Evolutionary conservation across 2,888 invertebrate species (phyloP).

Genomic region (Aspidiotus destructor): DNA sequence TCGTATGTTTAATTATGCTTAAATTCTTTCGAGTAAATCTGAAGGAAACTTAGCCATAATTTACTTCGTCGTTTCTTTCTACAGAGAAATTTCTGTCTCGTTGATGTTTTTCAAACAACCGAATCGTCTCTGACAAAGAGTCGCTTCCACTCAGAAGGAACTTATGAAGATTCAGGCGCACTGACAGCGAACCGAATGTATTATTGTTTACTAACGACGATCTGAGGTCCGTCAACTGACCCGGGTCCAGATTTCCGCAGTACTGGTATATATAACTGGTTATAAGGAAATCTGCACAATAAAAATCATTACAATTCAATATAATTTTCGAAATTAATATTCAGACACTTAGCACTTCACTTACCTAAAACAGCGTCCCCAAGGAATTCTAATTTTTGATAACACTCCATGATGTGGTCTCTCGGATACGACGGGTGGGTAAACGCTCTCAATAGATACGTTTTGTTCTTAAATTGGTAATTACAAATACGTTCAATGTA

Average conservation of each 20-base stretch:
- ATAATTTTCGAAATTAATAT: too few relatives aligned
- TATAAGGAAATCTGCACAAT: slow-evolving; percentile 63
- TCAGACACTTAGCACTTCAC: not conserved
- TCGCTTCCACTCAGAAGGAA: slow-evolving; percentile 48
- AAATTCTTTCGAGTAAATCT: too few relatives aligned
- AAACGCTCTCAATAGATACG: slow-evolving; percentile 77
- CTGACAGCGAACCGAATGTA: slow-evolving; percentile 82
- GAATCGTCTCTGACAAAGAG: slow-evolving; percentile 48
- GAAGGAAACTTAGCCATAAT: not conserved
- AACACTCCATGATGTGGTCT: slow-evolving; percentile 75
- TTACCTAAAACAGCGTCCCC: slow-evolving; percentile 75
- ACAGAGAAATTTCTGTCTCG: slow-evolving; percentile 51
- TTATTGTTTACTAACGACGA: slow-evolving; percentile 94
- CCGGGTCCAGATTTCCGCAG: slow-evolving; percentile 59
- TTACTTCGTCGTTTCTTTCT: slow-evolving; percentile 51
- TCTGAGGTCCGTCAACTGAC: slow-evolving; percentile 81
- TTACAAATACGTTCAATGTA: slow-evolving; percentile 55
- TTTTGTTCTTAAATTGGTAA: slow-evolving; percentile 70
- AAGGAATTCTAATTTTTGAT: slow-evolving; percentile 79
- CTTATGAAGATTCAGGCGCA: slow-evolving; percentile 71
- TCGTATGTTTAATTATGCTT: too few relatives aligned
- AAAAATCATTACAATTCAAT: too few relatives aligned
- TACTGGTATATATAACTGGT: slow-evolving; percentile 79
- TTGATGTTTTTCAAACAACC: slow-evolving; percentile 56
- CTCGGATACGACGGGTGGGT: slow-evolving; percentile 70